Evolutionary conservation across 2,888 invertebrate genomes (phyloP).

Genomic region (Caenorhabditis wallacei): DNA sequence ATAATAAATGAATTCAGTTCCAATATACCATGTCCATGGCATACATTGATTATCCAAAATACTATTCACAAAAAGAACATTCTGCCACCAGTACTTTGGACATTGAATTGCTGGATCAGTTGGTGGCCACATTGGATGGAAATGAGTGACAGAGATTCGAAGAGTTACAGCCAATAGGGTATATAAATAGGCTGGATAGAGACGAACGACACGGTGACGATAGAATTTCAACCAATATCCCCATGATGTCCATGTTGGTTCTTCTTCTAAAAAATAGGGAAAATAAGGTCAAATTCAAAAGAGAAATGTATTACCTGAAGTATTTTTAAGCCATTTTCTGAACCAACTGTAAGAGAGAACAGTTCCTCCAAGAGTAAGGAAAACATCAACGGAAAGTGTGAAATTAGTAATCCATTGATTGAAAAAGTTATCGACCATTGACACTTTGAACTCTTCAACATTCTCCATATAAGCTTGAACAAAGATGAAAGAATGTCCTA

Average conservation of each 20-base stretch:
- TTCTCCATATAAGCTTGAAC: constrained; percentile 82
- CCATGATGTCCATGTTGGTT: constrained; percentile 81
- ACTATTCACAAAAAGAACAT: constrained; percentile 77
- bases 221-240: constrained; percentile 83
- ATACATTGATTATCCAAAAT: constrained; percentile 81
- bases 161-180: constrained; percentile 80
- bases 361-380: constrained; percentile 80
- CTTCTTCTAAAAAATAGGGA: constrained; percentile 72
- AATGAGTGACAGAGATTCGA: constrained; percentile 80
- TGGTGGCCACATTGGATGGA: constrained; percentile 83
- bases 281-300: not conserved
- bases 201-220: constrained; percentile 81
- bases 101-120: constrained; percentile 83
- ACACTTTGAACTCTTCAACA: constrained; percentile 81
- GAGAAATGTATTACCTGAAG: constrained; percentile 70
- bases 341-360: constrained; percentile 82
- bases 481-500: constrained; percentile 83
- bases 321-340: constrained; percentile 82
- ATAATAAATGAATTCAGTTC: constrained; percentile 83
- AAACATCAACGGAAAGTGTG: constrained; percentile 81
- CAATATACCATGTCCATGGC: constrained; percentile 83
- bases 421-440: constrained; percentile 80
- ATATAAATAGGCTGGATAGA: constrained; percentile 83
- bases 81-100: constrained; percentile 81
- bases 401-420: constrained; percentile 83